phyloP scores from a whole-genome alignment of 2,797 vertebrate genomes.

The Emys orbicularis region DNA sequence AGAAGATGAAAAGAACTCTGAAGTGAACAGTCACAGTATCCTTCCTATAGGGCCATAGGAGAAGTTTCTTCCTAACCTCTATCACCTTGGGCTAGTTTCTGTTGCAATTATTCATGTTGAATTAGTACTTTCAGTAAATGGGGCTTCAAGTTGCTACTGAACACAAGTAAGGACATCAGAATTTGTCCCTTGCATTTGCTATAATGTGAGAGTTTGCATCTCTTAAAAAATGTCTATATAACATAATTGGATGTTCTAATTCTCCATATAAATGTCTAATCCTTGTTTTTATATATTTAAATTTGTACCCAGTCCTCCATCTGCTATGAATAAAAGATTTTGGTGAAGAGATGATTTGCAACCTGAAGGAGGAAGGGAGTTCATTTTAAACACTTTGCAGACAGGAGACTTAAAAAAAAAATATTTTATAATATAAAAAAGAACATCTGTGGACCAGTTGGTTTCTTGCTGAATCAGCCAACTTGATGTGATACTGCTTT shows the following conservation, averaged over 20 bases:
- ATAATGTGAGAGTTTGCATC: not conserved
- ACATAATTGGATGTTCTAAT: conserved; percentile 26
- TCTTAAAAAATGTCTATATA: conserved; percentile 5
- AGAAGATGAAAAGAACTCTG: not conserved
- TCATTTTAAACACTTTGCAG: conserved; percentile 52
- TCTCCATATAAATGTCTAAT: conserved; percentile 44
- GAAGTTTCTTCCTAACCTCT: not conserved
- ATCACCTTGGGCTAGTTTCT: not conserved
- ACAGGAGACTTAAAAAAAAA: conserved; percentile 48
- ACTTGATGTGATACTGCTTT: conserved; percentile 37
- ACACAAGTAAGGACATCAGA: conserved; percentile 4
- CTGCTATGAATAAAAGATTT: conserved; percentile 60
- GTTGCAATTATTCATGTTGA: not conserved
- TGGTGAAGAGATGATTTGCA: conserved; percentile 73
- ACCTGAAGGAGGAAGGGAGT: conserved; percentile 53
- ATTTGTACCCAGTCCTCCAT: conserved; percentile 47
- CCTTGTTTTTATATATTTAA: conserved; percentile 45
- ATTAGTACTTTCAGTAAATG: not conserved
- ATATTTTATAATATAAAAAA: conserved; percentile 32
- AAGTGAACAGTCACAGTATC: not conserved
- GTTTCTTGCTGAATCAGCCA: conserved; percentile 63
- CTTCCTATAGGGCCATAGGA: not conserved
- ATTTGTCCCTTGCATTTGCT: not conserved
- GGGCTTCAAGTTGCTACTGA: not conserved
- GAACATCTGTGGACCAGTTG: conserved; percentile 68